phyloP scores from a whole-genome alignment of 2,888 invertebrate species.

The Lissonota sp. region DNA sequence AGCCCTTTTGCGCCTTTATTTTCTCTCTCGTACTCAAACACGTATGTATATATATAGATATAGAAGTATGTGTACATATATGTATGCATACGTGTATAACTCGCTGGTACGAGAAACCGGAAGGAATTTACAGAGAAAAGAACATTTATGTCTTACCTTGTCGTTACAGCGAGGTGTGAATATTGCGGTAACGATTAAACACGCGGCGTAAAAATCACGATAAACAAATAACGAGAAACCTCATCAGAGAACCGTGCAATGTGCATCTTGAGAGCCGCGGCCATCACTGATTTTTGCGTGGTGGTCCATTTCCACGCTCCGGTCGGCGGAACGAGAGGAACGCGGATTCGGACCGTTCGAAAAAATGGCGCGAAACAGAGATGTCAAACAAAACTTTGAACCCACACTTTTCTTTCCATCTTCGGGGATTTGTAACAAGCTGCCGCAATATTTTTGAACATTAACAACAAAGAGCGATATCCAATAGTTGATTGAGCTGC shows the following conservation, averaged over 20 bases:
- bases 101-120: not conserved
- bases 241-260: conserved; percentile 70
- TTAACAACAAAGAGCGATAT: no score
- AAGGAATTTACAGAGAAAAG: not conserved
- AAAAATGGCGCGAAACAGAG: not conserved
- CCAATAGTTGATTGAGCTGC: no score
- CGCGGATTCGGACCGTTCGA: conserved; percentile 59
- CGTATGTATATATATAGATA: not conserved
- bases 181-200: conserved; percentile 14
- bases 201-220: conserved; percentile 63
- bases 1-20: conserved; percentile 39
- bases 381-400: no score
- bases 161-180: not conserved
- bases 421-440: no score
- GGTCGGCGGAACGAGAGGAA: conserved; percentile 63
- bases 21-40: conserved; percentile 24
- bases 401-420: no score
- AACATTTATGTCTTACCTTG: conserved; percentile 44
- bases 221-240: conserved; percentile 71
- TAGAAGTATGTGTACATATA: no score
- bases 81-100: not conserved
- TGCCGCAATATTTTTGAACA: no score
- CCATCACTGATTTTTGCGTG: conserved; percentile 76
- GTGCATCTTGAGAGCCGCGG: conserved; percentile 74
- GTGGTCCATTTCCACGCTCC: conserved; percentile 85